Conservation (phyloP, 2,113 vertebrate genomes). For the Struthidea cinerea region DNA sequence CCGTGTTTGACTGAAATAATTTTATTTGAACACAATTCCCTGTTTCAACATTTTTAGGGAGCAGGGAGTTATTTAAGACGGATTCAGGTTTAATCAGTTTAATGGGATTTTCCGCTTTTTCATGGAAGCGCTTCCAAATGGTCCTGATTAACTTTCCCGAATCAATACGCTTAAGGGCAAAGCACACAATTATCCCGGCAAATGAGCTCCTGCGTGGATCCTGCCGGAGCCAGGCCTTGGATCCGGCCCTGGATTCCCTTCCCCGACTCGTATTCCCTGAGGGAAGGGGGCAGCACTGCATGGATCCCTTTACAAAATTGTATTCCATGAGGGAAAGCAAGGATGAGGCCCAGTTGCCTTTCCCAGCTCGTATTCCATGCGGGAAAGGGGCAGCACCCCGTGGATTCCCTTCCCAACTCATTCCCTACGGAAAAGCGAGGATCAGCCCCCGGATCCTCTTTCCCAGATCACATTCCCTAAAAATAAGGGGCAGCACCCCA, state of each 20-base stretch:
- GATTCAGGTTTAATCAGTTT: conserved; percentile 68
- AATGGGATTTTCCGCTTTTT: conserved; percentile 61
- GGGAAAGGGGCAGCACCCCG: not conserved
- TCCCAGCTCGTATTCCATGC: rapidly evolving
- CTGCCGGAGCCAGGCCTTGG: not conserved
- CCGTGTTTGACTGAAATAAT: conserved; percentile 69
- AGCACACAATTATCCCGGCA: conserved; percentile 58
- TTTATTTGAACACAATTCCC: conserved; percentile 62
- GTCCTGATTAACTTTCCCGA: conserved; percentile 67
- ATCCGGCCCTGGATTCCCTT: not conserved
- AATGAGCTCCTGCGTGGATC: conserved; percentile 29
- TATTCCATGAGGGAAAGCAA: not conserved
- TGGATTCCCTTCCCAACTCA: not conserved
- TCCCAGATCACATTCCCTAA: not conserved
- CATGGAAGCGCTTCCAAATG: conserved; percentile 52
- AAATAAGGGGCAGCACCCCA: not conserved
- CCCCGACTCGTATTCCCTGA: rapidly evolving
- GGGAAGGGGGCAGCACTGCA: not conserved
- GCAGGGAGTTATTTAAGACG: conserved; percentile 52
- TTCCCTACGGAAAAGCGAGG: not conserved
- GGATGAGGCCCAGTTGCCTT: too few relatives aligned
- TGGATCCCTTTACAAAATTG: not conserved
- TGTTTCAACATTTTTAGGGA: conserved; percentile 70
- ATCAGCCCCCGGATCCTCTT: not conserved
- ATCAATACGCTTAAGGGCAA: conserved; percentile 66